A percentile compares a stretch with the other conserved stretches of the same genome.
Conservation (phyloP, 2,797 vertebrate genomes). For the Luscinia megarhynchos region DNA sequence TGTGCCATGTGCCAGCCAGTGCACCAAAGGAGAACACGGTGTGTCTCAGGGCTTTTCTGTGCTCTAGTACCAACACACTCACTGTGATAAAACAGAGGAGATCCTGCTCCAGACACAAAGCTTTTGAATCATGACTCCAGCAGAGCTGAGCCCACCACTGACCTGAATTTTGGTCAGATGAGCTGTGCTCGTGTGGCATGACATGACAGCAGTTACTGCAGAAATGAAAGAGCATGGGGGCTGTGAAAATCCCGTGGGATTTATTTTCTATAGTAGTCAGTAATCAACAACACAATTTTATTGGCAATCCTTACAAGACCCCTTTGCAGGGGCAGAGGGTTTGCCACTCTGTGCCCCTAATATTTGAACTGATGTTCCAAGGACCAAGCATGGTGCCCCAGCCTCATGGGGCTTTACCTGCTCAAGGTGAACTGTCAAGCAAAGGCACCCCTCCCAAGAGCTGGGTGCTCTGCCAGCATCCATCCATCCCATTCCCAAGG, state of each 20-base stretch:
- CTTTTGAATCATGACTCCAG: background rate
- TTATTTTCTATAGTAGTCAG: background rate
- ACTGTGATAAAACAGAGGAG: background rate
- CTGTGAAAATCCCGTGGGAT: background rate
- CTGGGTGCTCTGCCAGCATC: background rate
- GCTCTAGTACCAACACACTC: background rate
- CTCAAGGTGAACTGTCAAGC: rapidly evolving
- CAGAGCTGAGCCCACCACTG: background rate
- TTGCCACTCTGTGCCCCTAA: background rate
- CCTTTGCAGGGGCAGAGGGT: rapidly evolving
- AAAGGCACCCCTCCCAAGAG: background rate
- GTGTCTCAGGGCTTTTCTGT: background rate
- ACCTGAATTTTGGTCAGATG: background rate
- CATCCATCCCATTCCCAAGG: background rate
- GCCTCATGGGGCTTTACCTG: background rate
- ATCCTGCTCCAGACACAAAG: background rate
- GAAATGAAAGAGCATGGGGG: background rate
- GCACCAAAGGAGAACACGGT: background rate
- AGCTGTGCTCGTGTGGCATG: rapidly evolving
- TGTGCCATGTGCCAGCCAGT: rapidly evolving
- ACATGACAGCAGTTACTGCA: background rate
- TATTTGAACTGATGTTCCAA: background rate
- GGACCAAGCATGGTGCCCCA: rapidly evolving
- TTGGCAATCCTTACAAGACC: background rate
- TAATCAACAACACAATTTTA: background rate